Percentiles rank a stretch among this genome's conserved stretches.
These are phyloP conservation scores for Oreochromis niloticus DNA, from an alignment of 2,113 vertebrate genomes.

Conservation along the genomic window DNA sequence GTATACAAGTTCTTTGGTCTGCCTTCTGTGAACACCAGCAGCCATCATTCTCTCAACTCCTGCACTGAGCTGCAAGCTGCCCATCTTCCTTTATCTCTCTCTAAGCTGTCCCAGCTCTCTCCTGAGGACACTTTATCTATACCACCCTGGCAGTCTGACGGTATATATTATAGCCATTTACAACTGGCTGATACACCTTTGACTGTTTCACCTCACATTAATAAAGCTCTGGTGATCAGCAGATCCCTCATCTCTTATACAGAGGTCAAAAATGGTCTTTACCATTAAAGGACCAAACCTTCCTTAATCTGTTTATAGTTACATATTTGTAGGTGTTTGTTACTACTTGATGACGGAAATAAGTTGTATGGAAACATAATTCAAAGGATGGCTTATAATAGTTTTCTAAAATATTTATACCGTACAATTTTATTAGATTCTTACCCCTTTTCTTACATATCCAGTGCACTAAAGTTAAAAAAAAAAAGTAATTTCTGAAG, in stretches of 20 bases:
- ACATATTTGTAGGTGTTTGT: background rate
- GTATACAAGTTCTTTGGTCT: slow-evolving; percentile 7
- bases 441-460: background rate
- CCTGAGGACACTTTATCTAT: slow-evolving; percentile 39
- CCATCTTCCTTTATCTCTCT: background rate
- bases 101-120: background rate
- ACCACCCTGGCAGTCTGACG: slow-evolving; percentile 7
- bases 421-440: background rate
- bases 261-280: background rate
- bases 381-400: background rate
- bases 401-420: background rate
- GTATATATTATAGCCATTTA: slow-evolving; percentile 47
- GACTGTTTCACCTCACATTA: slow-evolving; percentile 38
- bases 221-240: slow-evolving; percentile 41
- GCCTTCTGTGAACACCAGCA: slow-evolving; percentile 2
- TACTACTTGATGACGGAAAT: background rate
- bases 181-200: slow-evolving; percentile 45
- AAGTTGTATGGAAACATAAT: background rate
- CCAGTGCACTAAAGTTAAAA: background rate
- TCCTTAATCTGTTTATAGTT: background rate
- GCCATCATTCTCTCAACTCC: background rate
- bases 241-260: background rate
- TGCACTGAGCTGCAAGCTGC: slow-evolving; percentile 11
- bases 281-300: background rate
- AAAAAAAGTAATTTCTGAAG: background rate